Base-by-base conservation (phyloP, 2,113 vertebrate species). In the Riparia riparia region DNA sequence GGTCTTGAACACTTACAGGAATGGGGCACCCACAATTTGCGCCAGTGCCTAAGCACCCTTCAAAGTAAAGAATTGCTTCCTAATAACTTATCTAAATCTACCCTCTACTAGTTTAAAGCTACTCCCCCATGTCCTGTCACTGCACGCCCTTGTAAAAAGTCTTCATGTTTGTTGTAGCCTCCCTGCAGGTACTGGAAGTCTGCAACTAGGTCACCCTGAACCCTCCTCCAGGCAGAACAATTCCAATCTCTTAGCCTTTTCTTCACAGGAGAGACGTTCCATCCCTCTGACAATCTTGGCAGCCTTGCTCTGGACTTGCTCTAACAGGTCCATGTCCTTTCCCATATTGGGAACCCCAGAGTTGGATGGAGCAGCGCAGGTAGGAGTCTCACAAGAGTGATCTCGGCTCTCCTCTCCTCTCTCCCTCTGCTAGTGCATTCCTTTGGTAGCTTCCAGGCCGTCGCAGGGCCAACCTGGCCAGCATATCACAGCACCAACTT, bases 341-440 rank as follows among this genome's bases (percentile, higher is more conserved):
- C 26, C 21, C 28, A 14, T 49, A 12, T 2, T 42, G 63, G 50
- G 26, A 17, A 69, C 31, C 17, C 12, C 17, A 37, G 63, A 42
- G 10, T 0, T 61, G 34, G 47, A 69, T 49, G 34, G 6, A 76
- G 21, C 10, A 15, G 17, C 42, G 31, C 54, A 82, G 4, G 12
- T 54, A 15, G 11, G 25, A 68, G 29, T 16, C n/a, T 42, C 21
- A 37, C 17, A 63, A 49, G 17, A 42, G 15, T 0, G 0, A 69
- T 18, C 60, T 42, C 19, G 17, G 12, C 22, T 64, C 19, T 61
- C 73, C 63, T 58, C 31, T 88, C 53, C 53, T 31, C 25, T 65
- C 82, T 34, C 50, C 13, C 11, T 9, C 31, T 10, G 6, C 7
- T 9, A 65, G 5, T 12, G 19, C 26, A 34, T 32, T 64, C 51